These are phyloP conservation scores for Anguilla megastoma DNA, from an alignment of 2,797 vertebrate species.

Conservation along the genomic window DNA sequence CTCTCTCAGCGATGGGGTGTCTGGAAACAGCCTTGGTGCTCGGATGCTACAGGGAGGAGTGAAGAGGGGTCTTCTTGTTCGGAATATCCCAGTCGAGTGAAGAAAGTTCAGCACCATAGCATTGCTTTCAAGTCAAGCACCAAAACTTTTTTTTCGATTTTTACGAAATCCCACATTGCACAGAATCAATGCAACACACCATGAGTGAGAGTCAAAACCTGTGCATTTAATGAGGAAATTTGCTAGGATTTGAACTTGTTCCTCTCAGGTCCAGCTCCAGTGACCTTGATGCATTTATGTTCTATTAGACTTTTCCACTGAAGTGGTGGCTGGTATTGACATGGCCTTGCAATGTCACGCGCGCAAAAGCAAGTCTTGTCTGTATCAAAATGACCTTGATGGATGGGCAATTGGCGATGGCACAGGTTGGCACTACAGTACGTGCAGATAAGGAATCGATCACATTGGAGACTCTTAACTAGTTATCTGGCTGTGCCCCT, in stretches of 20 bases:
- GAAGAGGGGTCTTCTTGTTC: constrained; percentile 67
- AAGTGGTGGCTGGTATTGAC: not conserved
- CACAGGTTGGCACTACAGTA: not conserved
- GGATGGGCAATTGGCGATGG: not conserved
- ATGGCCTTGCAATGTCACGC: not conserved
- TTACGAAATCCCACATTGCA: constrained; percentile 4
- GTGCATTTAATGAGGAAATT: not conserved
- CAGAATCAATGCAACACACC: constrained; percentile 15
- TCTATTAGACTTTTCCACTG: not conserved
- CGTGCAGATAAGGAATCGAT: not conserved
- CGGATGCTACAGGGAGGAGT: constrained; percentile 68
- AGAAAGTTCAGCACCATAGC: constrained; percentile 22
- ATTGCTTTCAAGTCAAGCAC: constrained; percentile 38
- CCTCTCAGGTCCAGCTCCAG: not conserved
- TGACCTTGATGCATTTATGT: not conserved
- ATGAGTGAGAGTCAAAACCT: not conserved
- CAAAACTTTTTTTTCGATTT: constrained; percentile 36
- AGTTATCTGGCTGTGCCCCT: not conserved
- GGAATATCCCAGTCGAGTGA: constrained; percentile 69
- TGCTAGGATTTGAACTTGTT: not conserved
- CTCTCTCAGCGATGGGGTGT: constrained; percentile 57
- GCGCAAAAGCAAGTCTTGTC: not conserved
- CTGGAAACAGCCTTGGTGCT: constrained; percentile 65
- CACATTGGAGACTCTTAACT: not conserved
- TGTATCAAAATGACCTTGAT: not conserved